Conservation (phyloP, 2,797 vertebrate species). For the Macrochelys suwanniensis region DNA sequence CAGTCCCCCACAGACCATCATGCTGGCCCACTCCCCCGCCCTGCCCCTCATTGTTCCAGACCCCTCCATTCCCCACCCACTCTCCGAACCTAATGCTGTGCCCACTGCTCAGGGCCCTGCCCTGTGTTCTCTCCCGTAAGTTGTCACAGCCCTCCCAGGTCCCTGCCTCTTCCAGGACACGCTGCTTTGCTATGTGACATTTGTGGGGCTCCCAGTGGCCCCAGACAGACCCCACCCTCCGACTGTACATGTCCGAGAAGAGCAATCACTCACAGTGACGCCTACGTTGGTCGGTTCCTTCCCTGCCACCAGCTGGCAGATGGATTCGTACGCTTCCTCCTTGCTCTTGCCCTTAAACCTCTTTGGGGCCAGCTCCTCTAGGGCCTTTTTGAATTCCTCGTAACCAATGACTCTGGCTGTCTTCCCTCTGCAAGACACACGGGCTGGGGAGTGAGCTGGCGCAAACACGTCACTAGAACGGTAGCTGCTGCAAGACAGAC, state of each 20-base stretch:
- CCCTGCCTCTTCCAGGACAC: not conserved
- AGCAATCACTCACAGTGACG: constrained; percentile 88
- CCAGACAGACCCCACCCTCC: fast-evolving
- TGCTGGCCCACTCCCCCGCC: not conserved
- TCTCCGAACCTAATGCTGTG: fast-evolving
- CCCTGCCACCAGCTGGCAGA: constrained; percentile 90
- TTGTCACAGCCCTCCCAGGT: not conserved
- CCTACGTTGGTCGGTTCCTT: constrained; percentile 90
- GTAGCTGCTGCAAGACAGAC: not conserved
- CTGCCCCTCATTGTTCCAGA: not conserved
- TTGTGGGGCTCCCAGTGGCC: not conserved
- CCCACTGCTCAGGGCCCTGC: not conserved
- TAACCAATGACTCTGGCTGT: constrained; percentile 92
- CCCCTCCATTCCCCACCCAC: fast-evolving
- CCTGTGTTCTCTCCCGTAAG: not conserved
- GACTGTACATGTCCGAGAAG: not conserved
- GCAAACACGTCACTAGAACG: fast-evolving
- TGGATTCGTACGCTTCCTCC: constrained; percentile 89
- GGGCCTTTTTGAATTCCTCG: constrained; percentile 92
- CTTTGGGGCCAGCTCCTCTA: constrained; percentile 91
- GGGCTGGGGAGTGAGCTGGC: not conserved
- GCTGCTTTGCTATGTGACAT: not conserved
- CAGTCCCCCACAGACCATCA: too few relatives aligned
- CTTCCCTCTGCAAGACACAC: constrained; percentile 86
- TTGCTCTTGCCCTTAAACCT: constrained; percentile 93